Evolutionary conservation across 1,140 invertebrate genomes (phyloP), one percentile per base, ranked within the genome.

Genomic region (Diorhabda sublineata): DNA sequence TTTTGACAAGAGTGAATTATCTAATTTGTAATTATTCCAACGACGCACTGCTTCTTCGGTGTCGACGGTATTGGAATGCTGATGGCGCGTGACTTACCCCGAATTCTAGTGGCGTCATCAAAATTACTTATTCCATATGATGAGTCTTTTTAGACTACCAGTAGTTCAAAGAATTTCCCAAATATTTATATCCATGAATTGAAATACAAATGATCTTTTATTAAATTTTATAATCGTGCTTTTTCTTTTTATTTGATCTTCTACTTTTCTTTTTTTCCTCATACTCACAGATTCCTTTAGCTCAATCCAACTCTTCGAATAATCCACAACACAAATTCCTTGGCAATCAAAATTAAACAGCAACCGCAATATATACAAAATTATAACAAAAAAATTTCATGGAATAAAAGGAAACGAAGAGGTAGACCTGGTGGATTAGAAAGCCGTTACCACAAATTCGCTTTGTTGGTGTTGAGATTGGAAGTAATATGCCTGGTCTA

Each of bases 1-100:
- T 52, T 52, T 52, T 52, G 47, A 52, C 47, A 52, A 52, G n/a
- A 52, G 47, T 52, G 47, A 52, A 52, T 52, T 52, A 52, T 52
- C 47, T 52, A 52, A 52, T 52, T 52, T 52, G 47, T 52, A 52
- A 52, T 52, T 52, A 52, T 52, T 52, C 47, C 47, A n/a, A 52
- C 47, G 4, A 52, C 47, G 47, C 47, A 52, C 6, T 6, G 47
- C 47, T 6, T 52, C 47, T 52, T 52, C 47, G 47, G 6, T n/a
- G 47, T 52, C 47, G 47, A 52, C 47, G n/a, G 47, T n/a, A 8
- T 52, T 52, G 47, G 47, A 52, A 52, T 52, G 47, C 47, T 6
- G n/a, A 6, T n/a, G 47, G n/a, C 47, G n/a, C 47, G 47, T 52
- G 47, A 52, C 47, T 52, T n/a, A 3, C 47, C 47, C 47, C 47